Evolutionary conservation across 2,113 vertebrate species (phyloP), one percentile per base, ranked within the genome.

Genomic region (Myanophis thanlyinensis): DNA sequence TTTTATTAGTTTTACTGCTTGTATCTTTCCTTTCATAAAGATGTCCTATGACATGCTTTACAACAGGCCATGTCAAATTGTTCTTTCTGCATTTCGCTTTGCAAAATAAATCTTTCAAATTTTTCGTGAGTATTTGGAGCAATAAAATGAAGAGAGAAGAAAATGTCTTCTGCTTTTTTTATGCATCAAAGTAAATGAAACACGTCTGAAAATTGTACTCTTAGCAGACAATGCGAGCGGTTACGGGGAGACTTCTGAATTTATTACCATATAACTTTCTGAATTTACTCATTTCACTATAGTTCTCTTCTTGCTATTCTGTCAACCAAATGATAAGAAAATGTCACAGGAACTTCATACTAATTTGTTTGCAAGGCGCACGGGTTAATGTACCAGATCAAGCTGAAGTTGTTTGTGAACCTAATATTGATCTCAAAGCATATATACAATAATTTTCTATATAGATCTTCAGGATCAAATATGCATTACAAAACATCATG

Each of bases 291-390:
- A 40, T 15, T 94, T 94, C 5, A 93, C 13, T 25, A 84, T 85
- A 92, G 96, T 96, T 94, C 92, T 94, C 92, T 93, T 73, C 54
- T 93, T 97, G 94, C 95, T 59, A 59, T 59, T 30, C 10, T 44
- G 93, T 95, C 88, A 85, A 94, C 93, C 89, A 93, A 96, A 95
- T 93, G 46, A 22, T 93, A 56, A 91, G 44, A 51, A 80, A 94
- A 20, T n/a, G 25, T 87, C 94, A 86, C 93, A 92, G 56, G 30
- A 91, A 95, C 59, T 95, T 94, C 48, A 27, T 54, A 23, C 18
- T 73, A 95, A 87, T 49, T 56, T 0, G 0, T 87, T 94, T 93
- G 1, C 15, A 92, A 93, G 88, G 93, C 92, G 20, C 25, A 56
- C 59, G 93, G 84, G 40, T 2, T 90, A 92, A 92, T 85, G 59